These are phyloP conservation scores for Melanostigma gelatinosum DNA, from an alignment of 2,113 vertebrate genomes.

Conservation along the genomic window DNA sequence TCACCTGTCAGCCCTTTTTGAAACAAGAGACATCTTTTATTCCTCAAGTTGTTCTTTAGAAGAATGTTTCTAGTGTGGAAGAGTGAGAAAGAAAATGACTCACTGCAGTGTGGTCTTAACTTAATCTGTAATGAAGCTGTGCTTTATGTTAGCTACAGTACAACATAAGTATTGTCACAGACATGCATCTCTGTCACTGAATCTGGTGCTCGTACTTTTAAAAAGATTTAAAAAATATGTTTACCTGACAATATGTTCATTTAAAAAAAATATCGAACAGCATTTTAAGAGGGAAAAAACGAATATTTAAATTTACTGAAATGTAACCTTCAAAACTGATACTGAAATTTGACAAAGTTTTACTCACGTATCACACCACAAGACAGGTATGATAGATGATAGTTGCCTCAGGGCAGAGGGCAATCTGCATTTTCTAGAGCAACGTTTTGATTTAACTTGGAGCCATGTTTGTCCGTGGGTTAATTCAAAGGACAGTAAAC, in stretches of 20 bases:
- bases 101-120: constrained; percentile 20
- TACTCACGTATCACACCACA: not conserved
- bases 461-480: constrained; percentile 28
- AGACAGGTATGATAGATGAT: constrained; percentile 11
- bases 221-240: constrained; percentile 26
- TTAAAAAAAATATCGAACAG: constrained; percentile 6
- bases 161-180: constrained; percentile 10
- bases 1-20: constrained; percentile 11
- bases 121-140: constrained; percentile 15
- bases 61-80: not conserved
- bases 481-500: constrained; percentile 41
- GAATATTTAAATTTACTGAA: not conserved
- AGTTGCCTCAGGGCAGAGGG: constrained; percentile 39
- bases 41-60: constrained; percentile 20
- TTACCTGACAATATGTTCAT: not conserved
- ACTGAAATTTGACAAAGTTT: constrained; percentile 8
- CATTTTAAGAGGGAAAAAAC: not conserved
- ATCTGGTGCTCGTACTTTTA: not conserved
- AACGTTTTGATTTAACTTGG: constrained; percentile 30
- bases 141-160: constrained; percentile 4
- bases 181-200: constrained; percentile 6
- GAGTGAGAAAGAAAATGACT: constrained; percentile 1
- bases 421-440: constrained; percentile 31
- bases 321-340: constrained; percentile 12
- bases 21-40: constrained; percentile 6